A percentile compares a stretch with the other conserved stretches of the same genome.
phyloP scores from a whole-genome alignment of 2,113 vertebrate genomes.

The Neofelis nebulosa region DNA sequence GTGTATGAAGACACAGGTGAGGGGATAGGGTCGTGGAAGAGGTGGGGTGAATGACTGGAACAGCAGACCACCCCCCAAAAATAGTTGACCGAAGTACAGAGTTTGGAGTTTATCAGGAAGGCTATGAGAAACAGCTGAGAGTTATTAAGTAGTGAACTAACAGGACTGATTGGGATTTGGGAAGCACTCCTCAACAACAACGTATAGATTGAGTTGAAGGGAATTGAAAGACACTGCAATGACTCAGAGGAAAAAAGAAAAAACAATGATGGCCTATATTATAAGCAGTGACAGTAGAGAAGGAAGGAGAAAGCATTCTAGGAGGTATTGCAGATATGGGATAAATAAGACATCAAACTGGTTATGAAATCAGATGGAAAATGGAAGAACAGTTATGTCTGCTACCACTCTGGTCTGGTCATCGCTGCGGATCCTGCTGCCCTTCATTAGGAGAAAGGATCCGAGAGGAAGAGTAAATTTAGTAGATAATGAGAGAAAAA shows the following conservation, averaged over 20 bases:
- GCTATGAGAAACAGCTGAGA: not conserved
- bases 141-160: not conserved
- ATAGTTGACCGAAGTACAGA: not conserved
- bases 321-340: not conserved
- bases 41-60: not conserved
- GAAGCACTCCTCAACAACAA: not conserved
- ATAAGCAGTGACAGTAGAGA: not conserved
- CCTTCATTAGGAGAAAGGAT: not conserved
- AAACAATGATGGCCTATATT: not conserved
- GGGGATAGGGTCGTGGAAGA: too few relatives aligned
- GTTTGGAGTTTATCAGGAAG: not conserved
- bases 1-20: too few relatives aligned
- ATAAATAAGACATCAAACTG: not conserved
- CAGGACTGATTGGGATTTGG: not conserved
- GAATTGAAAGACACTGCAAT: not conserved
- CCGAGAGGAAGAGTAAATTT: not conserved
- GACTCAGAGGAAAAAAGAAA: not conserved
- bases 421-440: not conserved
- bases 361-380: not conserved
- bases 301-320: not conserved
- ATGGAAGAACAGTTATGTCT: too few relatives aligned
- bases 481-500: not conserved
- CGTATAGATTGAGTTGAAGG: not conserved
- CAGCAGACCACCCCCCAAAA: not conserved
- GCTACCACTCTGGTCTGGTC: not conserved